Base-by-base conservation (phyloP, 2,797 vertebrate genomes). In the Centropyge bicolor region DNA sequence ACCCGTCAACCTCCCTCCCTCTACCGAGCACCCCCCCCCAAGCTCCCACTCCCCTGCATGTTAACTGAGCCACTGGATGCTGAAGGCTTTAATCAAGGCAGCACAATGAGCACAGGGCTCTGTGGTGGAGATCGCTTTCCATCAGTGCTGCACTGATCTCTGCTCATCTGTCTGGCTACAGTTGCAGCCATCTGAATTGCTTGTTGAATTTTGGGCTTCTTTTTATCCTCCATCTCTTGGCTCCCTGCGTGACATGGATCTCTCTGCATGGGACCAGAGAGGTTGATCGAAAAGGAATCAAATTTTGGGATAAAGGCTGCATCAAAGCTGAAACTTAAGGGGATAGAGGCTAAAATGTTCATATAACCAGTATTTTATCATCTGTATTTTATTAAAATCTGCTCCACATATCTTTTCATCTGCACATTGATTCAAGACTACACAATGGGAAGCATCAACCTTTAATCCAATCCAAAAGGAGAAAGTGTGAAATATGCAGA, bases 81-180 rank as follows among this genome's bases (percentile, higher is more conserved):
- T 86, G 73, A 80, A 80, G 68, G 82, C 91, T 89, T 83, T 85
- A 90, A 87, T 88, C 87, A 88, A 56, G 55, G 59, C 76, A 76
- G 67, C 76, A 86, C 84, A 83, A 83, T 71, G 73, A 67, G 63
- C 63, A 48, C 62, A 13, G 55, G 60, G 68, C 81, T 78, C 78
- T 67, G 75, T 61, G 64, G 56, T 76, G 70, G 65, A 74, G 77
- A 87, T 87, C 67, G 7, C 65, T 90, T 82, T 84, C 73, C 71
- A 59, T 75, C 76, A 57, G 72, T 19, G 51, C 57, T 35, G 78
- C 52, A 3, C 57, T 45, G 19, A 66, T 78, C 76, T 80, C 67
- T 54, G 51, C 66, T 76, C 80, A 70, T 80, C 73, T 57, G 71
- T 73, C 68, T 79, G 61, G 46, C 66, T 73, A 46, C 66, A 24